These are phyloP conservation scores for Trypoxylus dichotomus DNA, from an alignment of 1,140 invertebrate genomes.

Conservation along the genomic window DNA sequence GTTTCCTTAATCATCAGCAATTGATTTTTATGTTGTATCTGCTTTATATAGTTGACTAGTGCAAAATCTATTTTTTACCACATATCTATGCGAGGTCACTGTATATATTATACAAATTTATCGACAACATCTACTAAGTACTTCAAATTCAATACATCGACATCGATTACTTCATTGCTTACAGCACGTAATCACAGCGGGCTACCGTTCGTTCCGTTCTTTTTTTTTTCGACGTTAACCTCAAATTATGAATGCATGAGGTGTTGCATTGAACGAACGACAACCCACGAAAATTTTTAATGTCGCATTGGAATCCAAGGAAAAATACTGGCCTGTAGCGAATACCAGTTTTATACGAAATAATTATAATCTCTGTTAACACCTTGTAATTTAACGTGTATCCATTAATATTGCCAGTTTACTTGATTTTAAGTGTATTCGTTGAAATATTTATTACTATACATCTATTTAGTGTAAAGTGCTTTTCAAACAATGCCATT, in stretches of 20 bases:
- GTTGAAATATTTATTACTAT: too few species aligned
- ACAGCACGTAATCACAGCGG: too few species aligned
- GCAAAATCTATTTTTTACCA: too few species aligned
- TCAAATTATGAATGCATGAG: neutral
- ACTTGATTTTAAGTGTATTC: neutral
- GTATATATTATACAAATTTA: too few species aligned
- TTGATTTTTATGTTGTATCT: too few species aligned
- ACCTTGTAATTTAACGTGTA: neutral
- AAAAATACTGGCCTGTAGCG: neutral
- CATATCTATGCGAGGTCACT: too few species aligned
- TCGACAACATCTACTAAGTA: too few species aligned
- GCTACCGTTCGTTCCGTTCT: neutral
- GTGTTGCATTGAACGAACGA: neutral
- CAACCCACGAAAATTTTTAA: conserved; percentile 3
- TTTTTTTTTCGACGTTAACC: neutral
- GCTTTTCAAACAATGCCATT: neutral
- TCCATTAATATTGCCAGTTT: neutral
- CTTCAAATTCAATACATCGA: too few species aligned
- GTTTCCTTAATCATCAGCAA: too few species aligned
- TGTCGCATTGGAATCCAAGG: neutral
- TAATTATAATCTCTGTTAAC: neutral
- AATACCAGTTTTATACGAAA: neutral
- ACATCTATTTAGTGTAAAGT: too few species aligned
- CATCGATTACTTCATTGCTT: too few species aligned
- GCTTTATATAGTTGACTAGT: too few species aligned